Evolutionary conservation across 2,888 invertebrate genomes (phyloP).

Genomic region (Fabriciana adippe): DNA sequence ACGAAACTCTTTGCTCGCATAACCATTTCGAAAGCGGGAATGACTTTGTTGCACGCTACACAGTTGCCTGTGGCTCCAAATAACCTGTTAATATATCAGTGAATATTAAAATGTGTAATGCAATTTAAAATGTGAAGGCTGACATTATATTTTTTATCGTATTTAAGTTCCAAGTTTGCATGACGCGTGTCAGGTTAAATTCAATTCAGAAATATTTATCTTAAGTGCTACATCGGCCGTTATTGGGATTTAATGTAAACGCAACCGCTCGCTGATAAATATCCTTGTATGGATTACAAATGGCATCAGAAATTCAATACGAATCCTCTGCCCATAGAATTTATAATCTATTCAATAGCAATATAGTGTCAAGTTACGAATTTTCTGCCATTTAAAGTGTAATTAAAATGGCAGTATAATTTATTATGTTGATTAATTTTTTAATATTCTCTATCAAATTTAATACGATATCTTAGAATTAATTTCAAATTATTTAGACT

Average conservation of each 20-base stretch:
- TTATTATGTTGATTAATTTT: background rate
- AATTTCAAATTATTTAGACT: background rate
- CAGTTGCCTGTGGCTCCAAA: conserved; percentile 95
- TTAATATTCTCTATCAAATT: background rate
- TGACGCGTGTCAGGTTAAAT: conserved; percentile 26
- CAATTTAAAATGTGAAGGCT: conserved; percentile 22
- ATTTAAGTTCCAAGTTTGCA: background rate
- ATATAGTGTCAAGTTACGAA: conserved; percentile 25
- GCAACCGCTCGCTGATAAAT: conserved; percentile 34
- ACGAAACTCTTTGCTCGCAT: conserved; percentile 96
- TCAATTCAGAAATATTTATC: conserved; percentile 29
- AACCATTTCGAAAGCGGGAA: conserved; percentile 97
- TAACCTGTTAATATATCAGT: conserved; percentile 83
- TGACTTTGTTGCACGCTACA: conserved; percentile 95
- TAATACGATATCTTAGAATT: too few relatives aligned
- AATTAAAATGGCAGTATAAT: background rate
- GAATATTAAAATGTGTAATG: conserved; percentile 19
- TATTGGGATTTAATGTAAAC: conserved; percentile 35
- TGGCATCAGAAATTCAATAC: conserved; percentile 39
- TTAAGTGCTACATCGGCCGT: conserved; percentile 28
- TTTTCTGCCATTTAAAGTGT: too few relatives aligned
- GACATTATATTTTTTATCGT: conserved; percentile 4
- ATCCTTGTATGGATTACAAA: conserved; percentile 36
- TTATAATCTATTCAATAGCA: conserved; percentile 35
- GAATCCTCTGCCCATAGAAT: conserved; percentile 37